A percentile compares a stretch with the other conserved stretches of the same genome.
Evolutionary conservation across 1,140 invertebrate genomes (phyloP).

Genomic region (Lasioglossum baleicum): DNA sequence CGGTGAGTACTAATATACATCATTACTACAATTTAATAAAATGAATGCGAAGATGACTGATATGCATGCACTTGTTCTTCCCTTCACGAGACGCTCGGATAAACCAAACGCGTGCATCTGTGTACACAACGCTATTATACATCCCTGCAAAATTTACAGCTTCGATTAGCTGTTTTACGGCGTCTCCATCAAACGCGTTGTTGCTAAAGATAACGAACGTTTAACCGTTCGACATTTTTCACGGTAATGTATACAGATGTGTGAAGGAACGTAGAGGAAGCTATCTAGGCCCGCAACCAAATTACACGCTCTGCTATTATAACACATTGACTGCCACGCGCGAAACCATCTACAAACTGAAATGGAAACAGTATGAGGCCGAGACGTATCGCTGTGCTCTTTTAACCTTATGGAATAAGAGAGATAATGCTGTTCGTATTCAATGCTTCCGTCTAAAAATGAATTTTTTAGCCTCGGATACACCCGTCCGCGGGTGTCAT

Average conservation of each 20-base stretch:
- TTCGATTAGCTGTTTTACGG: conserved; percentile 21
- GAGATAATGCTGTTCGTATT: not conserved
- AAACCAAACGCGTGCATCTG: conserved; percentile 22
- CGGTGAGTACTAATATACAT: conserved; percentile 44
- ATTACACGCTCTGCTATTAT: conserved; percentile 13
- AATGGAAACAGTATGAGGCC: not conserved
- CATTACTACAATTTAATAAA: conserved; percentile 46
- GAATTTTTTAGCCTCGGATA: not conserved
- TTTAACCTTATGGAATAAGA: no score
- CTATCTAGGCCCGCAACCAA: not conserved
- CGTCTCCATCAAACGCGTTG: conserved; percentile 15
- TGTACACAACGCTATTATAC: conserved; percentile 21
- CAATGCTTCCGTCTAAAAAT: not conserved
- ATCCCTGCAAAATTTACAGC: conserved; percentile 31
- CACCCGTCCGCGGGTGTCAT: no score
- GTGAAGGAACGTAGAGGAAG: not conserved
- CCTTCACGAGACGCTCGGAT: conserved; percentile 10
- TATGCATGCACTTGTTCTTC: conserved; percentile 27
- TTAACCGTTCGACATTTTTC: conserved; percentile 7
- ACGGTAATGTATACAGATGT: conserved; percentile 21
- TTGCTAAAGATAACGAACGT: conserved; percentile 18
- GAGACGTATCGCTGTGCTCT: not conserved
- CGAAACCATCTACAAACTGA: not conserved
- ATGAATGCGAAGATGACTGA: conserved; percentile 28
- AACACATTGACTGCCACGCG: conserved; percentile 2